A percentile compares a stretch with the other conserved stretches of the same genome.
These are phyloP conservation scores for Kryptolebias ocellatus DNA, from an alignment of 2,797 vertebrate genomes.

Conservation along the genomic window DNA sequence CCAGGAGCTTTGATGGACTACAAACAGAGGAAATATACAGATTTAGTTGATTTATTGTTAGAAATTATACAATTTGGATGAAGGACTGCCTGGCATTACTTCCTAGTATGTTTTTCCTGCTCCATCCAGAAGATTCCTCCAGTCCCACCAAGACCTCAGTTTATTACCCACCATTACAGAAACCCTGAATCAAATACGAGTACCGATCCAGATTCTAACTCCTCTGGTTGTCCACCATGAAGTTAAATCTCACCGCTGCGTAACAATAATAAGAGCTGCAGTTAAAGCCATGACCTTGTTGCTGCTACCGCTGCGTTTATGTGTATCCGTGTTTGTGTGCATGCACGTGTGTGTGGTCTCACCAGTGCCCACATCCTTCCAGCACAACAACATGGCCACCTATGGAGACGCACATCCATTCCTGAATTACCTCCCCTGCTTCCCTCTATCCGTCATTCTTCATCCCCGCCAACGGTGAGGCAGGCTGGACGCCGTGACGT, in stretches of 20 bases:
- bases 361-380: conserved; percentile 74
- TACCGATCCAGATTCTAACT: conserved; percentile 51
- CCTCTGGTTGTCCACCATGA: conserved; percentile 35
- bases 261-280: conserved; percentile 64
- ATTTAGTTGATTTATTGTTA: conserved; percentile 44
- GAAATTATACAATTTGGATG: conserved; percentile 48
- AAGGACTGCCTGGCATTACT: conserved; percentile 25
- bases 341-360: conserved; percentile 70
- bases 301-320: conserved; percentile 23
- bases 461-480: conserved; percentile 54
- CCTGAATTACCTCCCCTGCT: conserved; percentile 52
- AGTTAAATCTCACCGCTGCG: conserved; percentile 49
- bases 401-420: conserved; percentile 65
- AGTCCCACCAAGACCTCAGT: conserved; percentile 62
- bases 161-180: conserved; percentile 67
- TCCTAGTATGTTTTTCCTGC: conserved; percentile 56
- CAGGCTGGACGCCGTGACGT: conserved; percentile 51
- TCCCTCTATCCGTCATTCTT: conserved; percentile 53
- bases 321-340: conserved; percentile 22
- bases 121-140: conserved; percentile 57
- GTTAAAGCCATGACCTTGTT: conserved; percentile 43
- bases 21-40: conserved; percentile 45
- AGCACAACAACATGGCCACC: conserved; percentile 70
- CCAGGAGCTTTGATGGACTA: conserved; percentile 26
- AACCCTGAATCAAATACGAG: conserved; percentile 60